Evolutionary conservation across 1,140 invertebrate genomes (phyloP).

Genomic region (Plectus sambesii): DNA sequence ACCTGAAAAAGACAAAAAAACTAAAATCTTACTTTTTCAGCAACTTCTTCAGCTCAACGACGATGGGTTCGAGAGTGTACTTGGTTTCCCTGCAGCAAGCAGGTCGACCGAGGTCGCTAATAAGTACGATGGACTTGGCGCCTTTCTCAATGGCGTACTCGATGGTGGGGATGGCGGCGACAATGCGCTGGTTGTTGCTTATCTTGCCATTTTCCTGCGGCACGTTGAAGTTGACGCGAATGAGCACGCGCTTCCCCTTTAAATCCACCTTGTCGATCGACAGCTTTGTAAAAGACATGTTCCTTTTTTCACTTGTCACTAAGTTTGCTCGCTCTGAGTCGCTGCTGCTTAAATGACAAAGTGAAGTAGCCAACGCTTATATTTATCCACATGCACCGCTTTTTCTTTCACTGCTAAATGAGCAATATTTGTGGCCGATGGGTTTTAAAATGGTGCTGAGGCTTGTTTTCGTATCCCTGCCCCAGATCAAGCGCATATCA

Average conservation of each 20-base stretch:
- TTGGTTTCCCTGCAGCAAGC: conserved; percentile 73
- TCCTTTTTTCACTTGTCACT: no score
- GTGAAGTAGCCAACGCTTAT: no score
- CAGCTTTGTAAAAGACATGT: conserved; percentile 60
- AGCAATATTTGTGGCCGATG: no score
- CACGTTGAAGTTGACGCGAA: conserved; percentile 94
- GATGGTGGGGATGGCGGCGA: conserved; percentile 82
- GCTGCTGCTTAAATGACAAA: no score
- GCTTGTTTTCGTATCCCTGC: no score
- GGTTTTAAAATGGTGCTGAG: no score
- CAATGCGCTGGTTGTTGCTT: conserved; percentile 93
- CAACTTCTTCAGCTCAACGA: conserved; percentile 73
- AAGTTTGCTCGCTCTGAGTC: no score
- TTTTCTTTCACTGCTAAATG: no score
- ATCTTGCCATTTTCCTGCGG: conserved; percentile 90
- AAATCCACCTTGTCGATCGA: conserved; percentile 52
- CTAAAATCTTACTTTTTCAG: conserved; percentile 64
- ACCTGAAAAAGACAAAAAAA: no score
- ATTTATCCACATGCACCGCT: no score
- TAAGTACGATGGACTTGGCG: conserved; percentile 84
- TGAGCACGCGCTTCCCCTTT: conserved; percentile 45
- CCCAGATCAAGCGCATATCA: no score
- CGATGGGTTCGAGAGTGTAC: conserved; percentile 81
- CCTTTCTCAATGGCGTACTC: conserved; percentile 80
- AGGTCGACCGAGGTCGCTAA: conserved; percentile 92